Evolutionary conservation across 1,140 invertebrate genomes (phyloP).

Genomic region (Lasioglossum albipes): DNA sequence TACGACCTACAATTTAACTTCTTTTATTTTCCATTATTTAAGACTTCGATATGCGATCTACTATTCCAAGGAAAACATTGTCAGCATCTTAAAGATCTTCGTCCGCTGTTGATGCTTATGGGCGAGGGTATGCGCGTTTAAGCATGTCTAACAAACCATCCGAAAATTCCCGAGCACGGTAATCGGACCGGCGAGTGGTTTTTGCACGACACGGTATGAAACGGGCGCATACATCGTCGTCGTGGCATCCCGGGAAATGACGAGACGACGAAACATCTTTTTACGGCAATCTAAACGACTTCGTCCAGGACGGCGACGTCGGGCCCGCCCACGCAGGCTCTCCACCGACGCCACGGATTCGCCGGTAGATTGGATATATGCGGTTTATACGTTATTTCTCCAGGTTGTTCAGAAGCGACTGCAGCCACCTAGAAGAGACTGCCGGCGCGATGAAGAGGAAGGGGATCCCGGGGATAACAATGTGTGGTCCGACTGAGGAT

Average conservation of each 20-base stretch:
- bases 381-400: conserved; percentile 59
- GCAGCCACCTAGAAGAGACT: conserved; percentile 6
- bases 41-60: no score
- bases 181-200: neutral
- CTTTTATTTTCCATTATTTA: no score
- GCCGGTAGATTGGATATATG: conserved; percentile 58
- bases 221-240: conserved; percentile 20
- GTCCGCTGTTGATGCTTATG: no score
- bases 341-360: conserved; percentile 37
- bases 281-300: conserved; percentile 40
- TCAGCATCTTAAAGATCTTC: no score
- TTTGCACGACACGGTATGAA: conserved; percentile 28
- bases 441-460: conserved; percentile 14
- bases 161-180: no score
- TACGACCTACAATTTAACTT: no score
- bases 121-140: no score
- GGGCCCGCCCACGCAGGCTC: neutral
- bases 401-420: conserved; percentile 23
- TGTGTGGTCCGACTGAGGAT: conserved; percentile 22
- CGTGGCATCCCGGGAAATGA: neutral
- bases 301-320: conserved; percentile 10
- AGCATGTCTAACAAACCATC: no score
- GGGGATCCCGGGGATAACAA: conserved; percentile 38
- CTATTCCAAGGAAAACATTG: no score
- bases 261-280: conserved; percentile 38